Evolutionary conservation across 2,113 vertebrate genomes (phyloP), one percentile per base, ranked within the genome.

Genomic region (Pterocles orientalis): DNA sequence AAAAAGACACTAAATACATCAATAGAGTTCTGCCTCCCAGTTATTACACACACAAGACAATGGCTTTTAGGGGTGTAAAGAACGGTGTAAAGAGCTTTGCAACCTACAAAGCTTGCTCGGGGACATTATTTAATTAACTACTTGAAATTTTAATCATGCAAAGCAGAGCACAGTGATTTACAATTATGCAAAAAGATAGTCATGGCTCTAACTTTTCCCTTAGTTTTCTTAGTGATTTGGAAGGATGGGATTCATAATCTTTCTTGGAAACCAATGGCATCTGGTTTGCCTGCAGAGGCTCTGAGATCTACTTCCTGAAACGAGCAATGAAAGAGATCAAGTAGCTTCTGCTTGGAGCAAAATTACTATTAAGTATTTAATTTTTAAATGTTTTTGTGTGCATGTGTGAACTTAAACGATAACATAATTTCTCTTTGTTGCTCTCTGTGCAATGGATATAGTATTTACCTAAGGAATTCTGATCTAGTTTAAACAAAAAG

Each of bases 301-400:
- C 62, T n/a, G 34, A 81, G 76, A 92, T 41, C 19, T 68, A 23
- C 43, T 79, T 94, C 80, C 88, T 91, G 64, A 92, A 94, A 90
- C 15, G 18, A 81, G 23, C 64, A 85, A 56, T 20, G 34, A 54
- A 88, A 90, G 36, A 70, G 24, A 83, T 54, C 8, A 94, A 94
- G 29, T 12, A 85, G 25, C 26, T 96, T 88, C 79, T 93, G 58
- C 84, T 95, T 62, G 71, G 56, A 95, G 75, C 81, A 92, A 95
- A 87, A 80, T 57, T 86, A 56, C 64, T 73, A 78, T 92, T 87
- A 83, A 62, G 48, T 48, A 47, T 53, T 39, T 51, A 80, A 90
- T 54, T 88, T 66, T 78, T 28, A 86, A 92, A 82, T 0, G 0
- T 47, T 91, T 95, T 65, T 80, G n/a, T 57, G 41, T 54, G 92